Base-by-base conservation (phyloP, 2,113 vertebrate species). In the Heterocephalus glaber region DNA sequence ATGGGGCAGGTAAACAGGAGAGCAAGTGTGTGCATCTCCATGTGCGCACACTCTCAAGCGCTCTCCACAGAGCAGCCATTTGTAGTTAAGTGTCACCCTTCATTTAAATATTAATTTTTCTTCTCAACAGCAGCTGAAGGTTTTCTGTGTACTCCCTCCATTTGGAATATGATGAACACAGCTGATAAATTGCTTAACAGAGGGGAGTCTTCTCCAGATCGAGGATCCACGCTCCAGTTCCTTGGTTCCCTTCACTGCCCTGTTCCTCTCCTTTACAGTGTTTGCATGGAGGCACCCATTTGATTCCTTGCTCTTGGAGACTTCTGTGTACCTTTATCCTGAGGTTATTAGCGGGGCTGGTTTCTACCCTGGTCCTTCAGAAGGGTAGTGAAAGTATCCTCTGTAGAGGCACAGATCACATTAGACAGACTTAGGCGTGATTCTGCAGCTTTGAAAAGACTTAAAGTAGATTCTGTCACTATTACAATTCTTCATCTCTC, bases 11-110 rank as follows among this genome's bases (percentile, higher is more conserved):
- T 38, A 80, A 74, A 70, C 52, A 3, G 44, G 28, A 47, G 16
- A 13, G 5, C 0, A 4, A 1, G 30, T 7, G 19, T 5, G 11
- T 8, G 10, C 56, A 7, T 28, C 4, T 17, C 14, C 17, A 20
- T 20, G 56, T 58, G 56, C 5, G 9, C 49, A 6, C 30, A 8
- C 7, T 19, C 41, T 1, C 38, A 2, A 54, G 3, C 5, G 56
- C 35, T 41, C 38, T 90, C 47, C 56, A 28, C 0, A 13, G 10
- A 20, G 60, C 63, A 49, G 77, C 66, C 1, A 1, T 33, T 74
- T 77, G 30, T 12, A 86, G 10, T 83, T 76, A 65, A 4, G 4
- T 9, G n/a, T 68, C 54, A 61, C 35, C 52, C 22, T 93, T 81
- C 7, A 3, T 41, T 68, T 93, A 82, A 66, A 24, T 92, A 60